Base-by-base conservation (phyloP, 2,797 vertebrate species). In the Oreochromis grahami region DNA sequence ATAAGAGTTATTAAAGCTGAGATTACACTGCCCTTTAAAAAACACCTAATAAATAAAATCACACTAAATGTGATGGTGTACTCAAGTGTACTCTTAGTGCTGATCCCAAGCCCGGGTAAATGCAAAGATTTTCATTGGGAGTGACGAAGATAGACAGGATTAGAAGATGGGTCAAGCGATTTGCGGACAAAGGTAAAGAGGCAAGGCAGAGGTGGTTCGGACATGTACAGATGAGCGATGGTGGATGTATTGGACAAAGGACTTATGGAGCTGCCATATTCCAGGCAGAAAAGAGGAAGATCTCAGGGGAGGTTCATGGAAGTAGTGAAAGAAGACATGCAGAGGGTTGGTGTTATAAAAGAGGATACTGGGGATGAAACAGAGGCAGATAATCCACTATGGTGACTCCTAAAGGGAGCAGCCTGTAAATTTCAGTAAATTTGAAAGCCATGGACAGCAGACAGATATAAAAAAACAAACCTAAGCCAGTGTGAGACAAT, bases 1-100 rank as follows among this genome's bases (percentile, higher is more conserved):
- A 12, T 2, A 26, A 10, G 1, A 48, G 24, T 0, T 72, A 48
- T 45, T 48, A 29, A 72, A 72, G 24, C 9, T 17, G 65, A 45
- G 21, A 29, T 72, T 48, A 19, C 17, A 74, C 43, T 32, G 26
- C 24, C 10, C 24, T 50, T 74, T 74, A 32, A 74, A 50, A 50
- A 74, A 32, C 24, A 48, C 15, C 10, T 19, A 74, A 32, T 3
- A 72, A 50, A 72, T 32, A 74, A 8, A 74, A 32, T 32, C 0
- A 48, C 70, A 74, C 43, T 26, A 50, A 50, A 50, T n/a, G 26
- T 50, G 10, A 32, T 48, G 24, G 15, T 50, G 68, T 29, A 50
- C 70, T 32, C 60, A 65, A 65, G 21, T 14, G 60, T 65, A 41
- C 60, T 65, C 60, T 21, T 41, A 41, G 60, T 65, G 60, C 34